Conservation (phyloP, 2,113 vertebrate species). For the Brachionichthys hirsutus region DNA sequence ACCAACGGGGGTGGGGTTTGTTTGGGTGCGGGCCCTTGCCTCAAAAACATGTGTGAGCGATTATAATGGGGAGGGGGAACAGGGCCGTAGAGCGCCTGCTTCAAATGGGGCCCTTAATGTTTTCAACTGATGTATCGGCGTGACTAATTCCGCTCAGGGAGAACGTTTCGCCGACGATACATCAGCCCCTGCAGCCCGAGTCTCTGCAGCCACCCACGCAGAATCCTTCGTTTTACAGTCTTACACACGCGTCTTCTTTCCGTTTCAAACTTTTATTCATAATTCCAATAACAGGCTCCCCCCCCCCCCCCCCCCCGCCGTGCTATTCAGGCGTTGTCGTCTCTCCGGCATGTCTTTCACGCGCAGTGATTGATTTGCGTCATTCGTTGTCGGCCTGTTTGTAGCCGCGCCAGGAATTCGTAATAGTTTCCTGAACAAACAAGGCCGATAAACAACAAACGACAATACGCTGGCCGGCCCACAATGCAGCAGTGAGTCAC, state of each 20-base stretch:
- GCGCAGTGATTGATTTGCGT: conserved; percentile 27
- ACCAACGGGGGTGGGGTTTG: conserved; percentile 44
- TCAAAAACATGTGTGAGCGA: conserved; percentile 70
- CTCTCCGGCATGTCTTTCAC: background rate
- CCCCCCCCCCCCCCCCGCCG: no score
- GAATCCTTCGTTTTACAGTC: conserved; percentile 14
- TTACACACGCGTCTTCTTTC: conserved; percentile 18
- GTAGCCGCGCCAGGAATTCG: conserved; percentile 23
- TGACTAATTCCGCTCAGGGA: conserved; percentile 43
- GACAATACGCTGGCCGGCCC: conserved; percentile 51
- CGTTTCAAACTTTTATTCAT: conserved; percentile 18
- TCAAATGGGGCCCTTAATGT: conserved; percentile 31
- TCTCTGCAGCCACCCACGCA: conserved; percentile 3
- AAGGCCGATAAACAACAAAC: conserved; percentile 40
- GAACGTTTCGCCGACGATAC: conserved; percentile 25
- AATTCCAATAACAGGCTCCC: background rate
- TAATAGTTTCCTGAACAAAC: conserved; percentile 37
- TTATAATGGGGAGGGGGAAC: conserved; percentile 62
- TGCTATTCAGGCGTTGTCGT: background rate
- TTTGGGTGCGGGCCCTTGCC: conserved; percentile 55
- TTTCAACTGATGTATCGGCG: conserved; percentile 37
- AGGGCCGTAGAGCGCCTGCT: conserved; percentile 7
- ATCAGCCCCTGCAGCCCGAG: conserved; percentile 20
- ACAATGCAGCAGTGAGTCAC: conserved; percentile 62
- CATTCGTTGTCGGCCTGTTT: conserved; percentile 25